These are phyloP conservation scores for Orthosia gracilis DNA, from an alignment of 2,888 invertebrate genomes.

Conservation along the genomic window DNA sequence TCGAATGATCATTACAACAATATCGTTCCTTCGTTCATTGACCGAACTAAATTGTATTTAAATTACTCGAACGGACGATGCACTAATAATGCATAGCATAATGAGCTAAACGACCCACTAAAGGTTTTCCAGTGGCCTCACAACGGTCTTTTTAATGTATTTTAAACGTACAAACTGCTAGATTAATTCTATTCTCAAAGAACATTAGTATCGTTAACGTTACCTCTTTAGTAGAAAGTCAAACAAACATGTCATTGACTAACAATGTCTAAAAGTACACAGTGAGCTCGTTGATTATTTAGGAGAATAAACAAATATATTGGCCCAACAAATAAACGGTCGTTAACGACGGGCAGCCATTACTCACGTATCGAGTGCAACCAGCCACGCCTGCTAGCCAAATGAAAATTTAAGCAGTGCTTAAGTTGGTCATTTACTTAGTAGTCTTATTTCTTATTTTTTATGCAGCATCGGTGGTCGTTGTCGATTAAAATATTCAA, in stretches of 20 bases:
- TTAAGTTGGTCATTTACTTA: constrained; percentile 4
- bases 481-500: constrained; percentile 8
- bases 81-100: constrained; percentile 46
- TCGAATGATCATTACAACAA: constrained; percentile 1
- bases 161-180: not conserved
- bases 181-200: not conserved
- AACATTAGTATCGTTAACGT: constrained; percentile 18
- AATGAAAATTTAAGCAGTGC: constrained; percentile 47
- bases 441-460: constrained; percentile 19
- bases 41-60: constrained; percentile 1
- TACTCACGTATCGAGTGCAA: constrained; percentile 34
- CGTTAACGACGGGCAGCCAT: constrained; percentile 16
- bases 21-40: not conserved
- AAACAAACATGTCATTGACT: constrained; percentile 28
- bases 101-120: constrained; percentile 10
- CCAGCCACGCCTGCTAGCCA: constrained; percentile 19
- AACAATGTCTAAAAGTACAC: constrained; percentile 21
- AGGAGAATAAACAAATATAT: constrained; percentile 30
- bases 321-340: constrained; percentile 22
- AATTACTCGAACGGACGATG: constrained; percentile 8
- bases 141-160: not conserved
- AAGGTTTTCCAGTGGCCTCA: not conserved
- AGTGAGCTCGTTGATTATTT: constrained; percentile 26
- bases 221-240: not conserved
- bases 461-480: not conserved